Conservation (phyloP, 2,797 vertebrate species). For the Helicolenus hilgendorfi region DNA sequence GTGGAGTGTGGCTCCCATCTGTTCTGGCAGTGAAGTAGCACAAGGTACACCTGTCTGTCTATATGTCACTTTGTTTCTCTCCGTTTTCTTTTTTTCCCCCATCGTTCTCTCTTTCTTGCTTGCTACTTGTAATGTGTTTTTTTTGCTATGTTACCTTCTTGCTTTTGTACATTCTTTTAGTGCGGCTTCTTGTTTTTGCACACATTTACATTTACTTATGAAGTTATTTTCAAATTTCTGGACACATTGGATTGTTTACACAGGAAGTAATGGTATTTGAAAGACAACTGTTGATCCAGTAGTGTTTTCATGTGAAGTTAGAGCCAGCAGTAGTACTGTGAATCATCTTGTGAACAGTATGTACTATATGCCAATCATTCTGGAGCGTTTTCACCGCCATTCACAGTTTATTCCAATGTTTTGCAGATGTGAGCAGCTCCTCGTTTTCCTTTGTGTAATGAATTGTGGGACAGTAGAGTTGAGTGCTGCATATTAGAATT, state of each 20-base stretch:
- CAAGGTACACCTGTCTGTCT: constrained; percentile 90
- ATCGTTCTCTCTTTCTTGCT: neutral
- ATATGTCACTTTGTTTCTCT: neutral
- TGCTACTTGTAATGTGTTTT: neutral
- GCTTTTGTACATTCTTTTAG: neutral
- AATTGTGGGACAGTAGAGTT: neutral
- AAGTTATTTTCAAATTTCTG: neutral
- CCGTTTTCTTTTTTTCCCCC: too few relatives aligned
- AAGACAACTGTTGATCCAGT: neutral
- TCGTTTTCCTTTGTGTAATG: neutral
- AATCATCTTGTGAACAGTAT: neutral
- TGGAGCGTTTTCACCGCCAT: neutral
- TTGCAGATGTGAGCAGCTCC: neutral
- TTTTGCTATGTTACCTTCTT: neutral
- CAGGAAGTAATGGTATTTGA: neutral
- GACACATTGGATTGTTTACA: neutral
- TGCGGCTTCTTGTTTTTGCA: neutral
- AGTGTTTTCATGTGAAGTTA: neutral
- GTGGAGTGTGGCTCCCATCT: constrained; percentile 97
- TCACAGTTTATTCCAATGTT: neutral
- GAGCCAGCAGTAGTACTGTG: neutral
- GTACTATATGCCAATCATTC: neutral
- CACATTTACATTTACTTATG: neutral
- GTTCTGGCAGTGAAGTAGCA: constrained; percentile 97
- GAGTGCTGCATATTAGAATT: neutral